These are phyloP conservation scores for Conus ventricosus DNA, from an alignment of 1,140 invertebrate species.

Conservation along the genomic window DNA sequence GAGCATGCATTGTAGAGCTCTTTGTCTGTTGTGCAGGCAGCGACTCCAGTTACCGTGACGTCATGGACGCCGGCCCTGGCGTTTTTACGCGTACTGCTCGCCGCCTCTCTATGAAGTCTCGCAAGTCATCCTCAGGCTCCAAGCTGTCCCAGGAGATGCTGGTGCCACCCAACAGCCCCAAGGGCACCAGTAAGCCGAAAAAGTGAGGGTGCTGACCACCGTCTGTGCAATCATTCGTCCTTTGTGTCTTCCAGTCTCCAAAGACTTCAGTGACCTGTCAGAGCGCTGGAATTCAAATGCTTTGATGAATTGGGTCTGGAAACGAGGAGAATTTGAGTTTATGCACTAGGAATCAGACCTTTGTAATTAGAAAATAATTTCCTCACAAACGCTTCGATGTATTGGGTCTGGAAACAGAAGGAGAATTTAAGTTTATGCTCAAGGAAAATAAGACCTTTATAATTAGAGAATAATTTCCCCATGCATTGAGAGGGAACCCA, in stretches of 20 bases:
- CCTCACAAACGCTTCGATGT: no score
- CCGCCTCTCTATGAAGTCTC: constrained; percentile 40
- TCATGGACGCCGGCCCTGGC: background rate
- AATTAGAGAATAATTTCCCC: no score
- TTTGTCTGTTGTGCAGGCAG: background rate
- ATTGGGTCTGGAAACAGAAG: no score
- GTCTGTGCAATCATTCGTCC: no score
- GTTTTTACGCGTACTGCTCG: constrained; percentile 31
- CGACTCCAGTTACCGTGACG: background rate
- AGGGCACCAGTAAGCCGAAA: constrained; percentile 9
- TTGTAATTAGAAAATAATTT: background rate
- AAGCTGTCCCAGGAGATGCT: constrained; percentile 15
- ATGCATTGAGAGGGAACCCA: no score
- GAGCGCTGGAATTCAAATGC: background rate
- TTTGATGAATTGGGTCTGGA: background rate
- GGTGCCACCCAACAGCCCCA: constrained; percentile 19
- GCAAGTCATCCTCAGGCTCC: constrained; percentile 40
- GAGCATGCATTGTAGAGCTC: background rate
- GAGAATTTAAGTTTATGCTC: no score
- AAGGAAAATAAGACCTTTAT: no score
- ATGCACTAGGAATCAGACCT: background rate
- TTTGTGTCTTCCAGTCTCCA: background rate
- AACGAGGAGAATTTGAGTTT: background rate
- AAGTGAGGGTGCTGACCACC: background rate
- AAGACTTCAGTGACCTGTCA: background rate